Conservation (phyloP, 2,113 vertebrate genomes). For the Morphnarchus princeps region DNA sequence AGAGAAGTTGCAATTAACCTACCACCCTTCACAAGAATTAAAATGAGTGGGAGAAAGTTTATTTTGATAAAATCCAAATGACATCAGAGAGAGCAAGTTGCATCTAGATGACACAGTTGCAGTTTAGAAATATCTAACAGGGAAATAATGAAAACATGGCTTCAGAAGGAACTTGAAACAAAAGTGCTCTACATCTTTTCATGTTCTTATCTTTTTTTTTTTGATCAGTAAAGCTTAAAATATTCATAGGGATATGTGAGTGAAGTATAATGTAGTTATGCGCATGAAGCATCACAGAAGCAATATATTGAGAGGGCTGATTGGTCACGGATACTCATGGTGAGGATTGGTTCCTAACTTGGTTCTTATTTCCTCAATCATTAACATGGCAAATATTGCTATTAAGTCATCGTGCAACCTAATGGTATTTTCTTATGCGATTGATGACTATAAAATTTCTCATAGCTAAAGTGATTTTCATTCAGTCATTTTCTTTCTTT, state of each 20-base stretch:
- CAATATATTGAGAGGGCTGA: not conserved
- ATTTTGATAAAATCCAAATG: not conserved
- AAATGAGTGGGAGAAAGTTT: not conserved
- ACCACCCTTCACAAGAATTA: not conserved
- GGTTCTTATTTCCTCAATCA: not conserved
- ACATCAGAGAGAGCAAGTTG: not conserved
- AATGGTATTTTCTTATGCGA: not conserved
- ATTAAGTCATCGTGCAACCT: not conserved
- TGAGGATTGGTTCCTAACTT: not conserved
- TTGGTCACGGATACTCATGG: not conserved
- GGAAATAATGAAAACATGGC: not conserved
- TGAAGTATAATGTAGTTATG: not conserved
- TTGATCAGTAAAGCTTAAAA: not conserved
- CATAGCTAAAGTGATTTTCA: not conserved
- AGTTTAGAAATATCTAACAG: not conserved
- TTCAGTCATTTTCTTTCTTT: constrained; percentile 21
- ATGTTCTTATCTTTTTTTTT: not conserved
- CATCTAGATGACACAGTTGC: not conserved
- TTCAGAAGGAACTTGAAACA: not conserved
- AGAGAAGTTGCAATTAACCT: not conserved
- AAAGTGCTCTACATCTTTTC: not conserved
- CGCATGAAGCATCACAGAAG: not conserved
- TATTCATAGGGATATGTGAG: not conserved
- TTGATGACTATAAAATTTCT: not conserved
- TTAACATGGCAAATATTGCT: not conserved